Percentiles rank a stretch among this genome's conserved stretches.
Conservation (phyloP, 2,113 vertebrate genomes). For the Chlorodrepanis virens region DNA sequence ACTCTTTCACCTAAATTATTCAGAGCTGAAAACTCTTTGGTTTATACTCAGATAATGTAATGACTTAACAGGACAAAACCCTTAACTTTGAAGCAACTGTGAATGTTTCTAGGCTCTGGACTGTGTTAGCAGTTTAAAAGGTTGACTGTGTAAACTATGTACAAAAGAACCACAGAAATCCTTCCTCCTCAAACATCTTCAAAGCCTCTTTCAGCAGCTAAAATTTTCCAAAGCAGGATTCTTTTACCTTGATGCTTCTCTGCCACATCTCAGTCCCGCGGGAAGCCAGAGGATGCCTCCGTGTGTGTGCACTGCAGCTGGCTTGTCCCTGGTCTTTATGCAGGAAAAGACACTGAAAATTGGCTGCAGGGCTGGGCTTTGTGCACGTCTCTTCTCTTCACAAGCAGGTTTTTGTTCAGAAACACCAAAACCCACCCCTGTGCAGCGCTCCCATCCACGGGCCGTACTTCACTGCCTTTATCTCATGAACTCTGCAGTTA, state of each 20-base stretch:
- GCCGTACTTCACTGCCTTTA: not conserved
- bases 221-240: not conserved
- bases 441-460: not conserved
- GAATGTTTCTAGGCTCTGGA: slow-evolving; percentile 9
- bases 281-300: not conserved
- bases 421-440: slow-evolving; percentile 1
- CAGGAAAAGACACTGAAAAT: not conserved
- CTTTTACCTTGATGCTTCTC: not conserved
- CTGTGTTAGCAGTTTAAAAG: slow-evolving; percentile 38
- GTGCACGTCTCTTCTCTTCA: not conserved
- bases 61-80: slow-evolving; percentile 68
- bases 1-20: slow-evolving; percentile 83
- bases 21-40: slow-evolving; percentile 75
- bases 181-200: not conserved
- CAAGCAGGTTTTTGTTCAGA: not conserved
- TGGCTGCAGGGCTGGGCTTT: not conserved
- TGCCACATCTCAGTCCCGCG: not conserved
- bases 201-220: not conserved
- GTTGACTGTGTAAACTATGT: slow-evolving; percentile 22
- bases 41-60: slow-evolving; percentile 76
- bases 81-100: slow-evolving; percentile 42
- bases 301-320: not conserved
- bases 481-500: not conserved
- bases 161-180: slow-evolving; percentile 7
- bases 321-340: not conserved